Base-by-base conservation (phyloP, 2,797 vertebrate species). In the Graptemys geographica region DNA sequence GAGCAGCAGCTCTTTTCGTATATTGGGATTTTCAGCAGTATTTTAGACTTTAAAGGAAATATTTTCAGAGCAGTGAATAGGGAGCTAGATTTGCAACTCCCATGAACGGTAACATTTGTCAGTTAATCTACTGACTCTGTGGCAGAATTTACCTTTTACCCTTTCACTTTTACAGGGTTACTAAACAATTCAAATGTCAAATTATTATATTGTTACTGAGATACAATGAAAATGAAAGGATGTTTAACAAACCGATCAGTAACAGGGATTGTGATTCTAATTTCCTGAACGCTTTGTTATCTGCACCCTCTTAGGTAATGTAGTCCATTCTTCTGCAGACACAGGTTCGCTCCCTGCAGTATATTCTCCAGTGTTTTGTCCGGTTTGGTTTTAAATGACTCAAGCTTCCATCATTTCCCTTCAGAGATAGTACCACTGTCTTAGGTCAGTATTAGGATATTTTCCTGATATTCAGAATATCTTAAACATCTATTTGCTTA, bases 81-180 rank as follows among this genome's bases (percentile, higher is more conserved):
- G 16, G 89, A 95, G 82, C 88, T 91, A 94, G 91, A 87, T 93
- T 95, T 85, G 90, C 80, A 92, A 83, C 85, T 94, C 87, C 79
- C 87, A 96, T 93, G 95, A 95, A 96, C 90, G 94, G 97, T 97
- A 89, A 89, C 94, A 96, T 96, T 86, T 84, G 44, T 88, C 94
- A 96, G 96, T 97, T 95, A 95, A 97, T 97, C 96, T 96, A 94
- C 83, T 94, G 49, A 90, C 5, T 0, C 87, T 82, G 93, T n/a
- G 84, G 82, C 74, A 59, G 90, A 84, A 91, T 91, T 97, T 97
- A 96, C 97, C 95, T 98, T 97, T 97, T 95, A 95, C 95, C 94
- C 94, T 95, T 96, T 93, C 94, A 95, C 78, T 92, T 92, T 91
- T 96, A 89, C 94, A 57, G 94, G 93, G 94, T 6, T 18, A 1